Conservation (phyloP, 2,888 invertebrate genomes). For the Epinotia nisella region DNA sequence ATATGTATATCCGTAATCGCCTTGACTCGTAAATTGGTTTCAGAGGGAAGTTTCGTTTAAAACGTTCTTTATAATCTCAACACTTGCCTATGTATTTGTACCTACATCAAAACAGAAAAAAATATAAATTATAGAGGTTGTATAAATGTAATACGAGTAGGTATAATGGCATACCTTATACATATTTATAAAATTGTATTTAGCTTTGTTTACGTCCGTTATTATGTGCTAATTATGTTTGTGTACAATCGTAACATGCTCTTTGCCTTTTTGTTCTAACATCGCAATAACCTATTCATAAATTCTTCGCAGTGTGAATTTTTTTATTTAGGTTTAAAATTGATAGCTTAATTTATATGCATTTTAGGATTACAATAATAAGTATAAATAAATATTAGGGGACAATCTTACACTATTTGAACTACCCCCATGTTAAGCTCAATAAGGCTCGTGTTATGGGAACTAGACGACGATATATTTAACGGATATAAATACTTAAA, state of each 20-base stretch:
- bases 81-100: background rate
- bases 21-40: slow-evolving; percentile 31
- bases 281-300: too few relatives aligned
- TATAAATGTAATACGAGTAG: background rate
- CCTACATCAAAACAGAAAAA: background rate
- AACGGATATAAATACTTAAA: too few relatives aligned
- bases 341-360: too few relatives aligned
- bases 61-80: background rate
- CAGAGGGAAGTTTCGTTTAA: slow-evolving; percentile 20
- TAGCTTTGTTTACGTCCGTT: background rate
- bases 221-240: background rate
- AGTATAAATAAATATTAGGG: too few relatives aligned
- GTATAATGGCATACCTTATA: background rate
- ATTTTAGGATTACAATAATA: too few relatives aligned
- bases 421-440: too few relatives aligned
- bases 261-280: background rate
- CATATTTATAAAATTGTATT: too few relatives aligned
- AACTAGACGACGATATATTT: too few relatives aligned
- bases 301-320: too few relatives aligned
- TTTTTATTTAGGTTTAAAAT: too few relatives aligned
- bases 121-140: background rate
- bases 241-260: background rate
- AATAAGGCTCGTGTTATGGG: too few relatives aligned
- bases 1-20: slow-evolving; percentile 33
- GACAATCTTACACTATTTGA: too few relatives aligned